Conservation (phyloP, 2,797 vertebrate genomes). For the Lepilemur septentrionalis region DNA sequence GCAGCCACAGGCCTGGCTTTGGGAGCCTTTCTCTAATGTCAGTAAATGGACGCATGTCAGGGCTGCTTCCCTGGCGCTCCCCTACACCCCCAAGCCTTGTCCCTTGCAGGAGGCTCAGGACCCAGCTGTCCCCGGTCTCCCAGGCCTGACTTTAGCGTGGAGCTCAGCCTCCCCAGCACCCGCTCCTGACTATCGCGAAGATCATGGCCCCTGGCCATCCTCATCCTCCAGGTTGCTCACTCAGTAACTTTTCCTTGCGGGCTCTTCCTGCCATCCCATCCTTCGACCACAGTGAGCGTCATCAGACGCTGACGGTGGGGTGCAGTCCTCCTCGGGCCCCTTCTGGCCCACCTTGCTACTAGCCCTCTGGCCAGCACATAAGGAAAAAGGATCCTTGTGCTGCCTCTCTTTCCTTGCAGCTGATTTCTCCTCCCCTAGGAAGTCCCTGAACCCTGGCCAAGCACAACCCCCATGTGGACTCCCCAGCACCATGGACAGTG, state of each 20-base stretch:
- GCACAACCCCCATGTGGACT: no score
- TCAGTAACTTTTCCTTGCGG: neutral
- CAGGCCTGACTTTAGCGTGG: neutral
- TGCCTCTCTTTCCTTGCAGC: neutral
- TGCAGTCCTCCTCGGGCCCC: accelerated
- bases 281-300: neutral
- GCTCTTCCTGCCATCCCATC: neutral
- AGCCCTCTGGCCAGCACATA: neutral
- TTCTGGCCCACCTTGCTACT: neutral
- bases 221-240: neutral
- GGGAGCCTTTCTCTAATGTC: neutral
- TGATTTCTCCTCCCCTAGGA: neutral
- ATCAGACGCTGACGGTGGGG: accelerated
- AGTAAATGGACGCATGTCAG: neutral
- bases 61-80: neutral
- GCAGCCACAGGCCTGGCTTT: neutral
- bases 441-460: neutral
- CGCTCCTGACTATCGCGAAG: neutral
- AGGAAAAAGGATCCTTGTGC: neutral
- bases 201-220: neutral
- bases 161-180: neutral
- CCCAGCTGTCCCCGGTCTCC: neutral
- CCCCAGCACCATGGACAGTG: neutral
- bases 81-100: no score
- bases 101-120: neutral